Conservation (phyloP, 2,113 vertebrate genomes). For the Solea senegalensis region DNA sequence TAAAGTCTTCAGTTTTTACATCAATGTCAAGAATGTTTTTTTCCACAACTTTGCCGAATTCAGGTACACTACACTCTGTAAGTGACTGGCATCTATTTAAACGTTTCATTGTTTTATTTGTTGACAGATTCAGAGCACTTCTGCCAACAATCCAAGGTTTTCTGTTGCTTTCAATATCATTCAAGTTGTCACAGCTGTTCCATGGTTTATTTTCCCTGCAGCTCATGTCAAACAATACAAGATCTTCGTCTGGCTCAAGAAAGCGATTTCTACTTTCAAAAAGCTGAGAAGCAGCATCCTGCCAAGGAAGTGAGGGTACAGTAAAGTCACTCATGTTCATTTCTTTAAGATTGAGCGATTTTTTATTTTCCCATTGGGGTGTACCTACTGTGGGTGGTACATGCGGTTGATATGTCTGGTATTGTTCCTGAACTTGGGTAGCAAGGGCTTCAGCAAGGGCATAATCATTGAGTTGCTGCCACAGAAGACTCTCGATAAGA, state of each 20-base stretch:
- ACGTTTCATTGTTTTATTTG: conserved; percentile 50
- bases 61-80: conserved; percentile 69
- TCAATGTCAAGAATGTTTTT: conserved; percentile 62
- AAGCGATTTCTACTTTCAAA: conserved; percentile 69
- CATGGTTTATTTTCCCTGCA: conserved; percentile 66
- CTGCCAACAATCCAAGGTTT: conserved; percentile 57
- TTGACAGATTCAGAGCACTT: conserved; percentile 70
- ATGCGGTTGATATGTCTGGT: conserved; percentile 35
- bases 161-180: conserved; percentile 46
- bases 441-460: conserved; percentile 70
- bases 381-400: conserved; percentile 24
- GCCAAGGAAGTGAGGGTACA: conserved; percentile 81
- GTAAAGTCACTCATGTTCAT: conserved; percentile 73
- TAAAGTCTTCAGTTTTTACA: conserved; percentile 65
- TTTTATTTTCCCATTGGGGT: conserved; percentile 43
- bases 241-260: conserved; percentile 68
- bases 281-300: conserved; percentile 43
- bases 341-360: conserved; percentile 64
- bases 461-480: conserved; percentile 83
- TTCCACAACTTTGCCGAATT: conserved; percentile 56
- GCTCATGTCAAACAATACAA: conserved; percentile 82
- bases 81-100: conserved; percentile 70
- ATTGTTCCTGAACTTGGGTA: conserved; percentile 53
- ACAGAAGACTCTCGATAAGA: conserved; percentile 81
- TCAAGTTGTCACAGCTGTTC: conserved; percentile 77